phyloP scores from a whole-genome alignment of 2,797 vertebrate species.

The Cirrhinus molitorella region DNA sequence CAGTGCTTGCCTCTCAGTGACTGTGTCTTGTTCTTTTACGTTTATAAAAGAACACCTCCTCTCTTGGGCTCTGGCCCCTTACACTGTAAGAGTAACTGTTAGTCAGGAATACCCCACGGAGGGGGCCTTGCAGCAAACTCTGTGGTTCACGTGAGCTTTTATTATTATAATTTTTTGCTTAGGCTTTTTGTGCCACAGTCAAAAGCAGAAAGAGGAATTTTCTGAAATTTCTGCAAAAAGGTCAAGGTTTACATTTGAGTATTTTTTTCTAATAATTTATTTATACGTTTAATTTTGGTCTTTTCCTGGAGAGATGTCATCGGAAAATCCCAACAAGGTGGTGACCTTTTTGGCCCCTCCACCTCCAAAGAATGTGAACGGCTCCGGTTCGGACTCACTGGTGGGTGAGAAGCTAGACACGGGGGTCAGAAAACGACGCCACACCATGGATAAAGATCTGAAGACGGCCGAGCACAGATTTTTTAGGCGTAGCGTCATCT shows the following conservation, averaged over 20 bases:
- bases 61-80: slow-evolving; percentile 62
- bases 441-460: slow-evolving; percentile 98
- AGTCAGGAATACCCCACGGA: slow-evolving; percentile 55
- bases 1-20: slow-evolving; percentile 64
- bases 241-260: slow-evolving; percentile 55
- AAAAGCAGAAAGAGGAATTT: slow-evolving; percentile 32
- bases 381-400: slow-evolving; percentile 88
- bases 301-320: slow-evolving; percentile 69
- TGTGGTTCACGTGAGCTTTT: slow-evolving; percentile 45
- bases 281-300: slow-evolving; percentile 53
- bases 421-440: slow-evolving; percentile 90
- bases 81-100: slow-evolving; percentile 63
- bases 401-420: slow-evolving; percentile 82
- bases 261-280: slow-evolving; percentile 66
- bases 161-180: slow-evolving; percentile 23
- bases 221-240: slow-evolving; percentile 24
- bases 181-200: slow-evolving; percentile 11
- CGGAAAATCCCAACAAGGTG: slow-evolving; percentile 75
- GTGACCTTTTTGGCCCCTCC: slow-evolving; percentile 79
- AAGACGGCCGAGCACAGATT: slow-evolving; percentile 94
- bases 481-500: slow-evolving; percentile 97
- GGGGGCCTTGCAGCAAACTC: slow-evolving; percentile 45
- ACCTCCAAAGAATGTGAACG: slow-evolving; percentile 89
- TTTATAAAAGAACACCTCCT: slow-evolving; percentile 72
- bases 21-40: slow-evolving; percentile 69